A percentile compares a stretch with the other conserved stretches of the same genome.
Conservation (phyloP, 2,113 vertebrate species). For the Uria aalge region DNA sequence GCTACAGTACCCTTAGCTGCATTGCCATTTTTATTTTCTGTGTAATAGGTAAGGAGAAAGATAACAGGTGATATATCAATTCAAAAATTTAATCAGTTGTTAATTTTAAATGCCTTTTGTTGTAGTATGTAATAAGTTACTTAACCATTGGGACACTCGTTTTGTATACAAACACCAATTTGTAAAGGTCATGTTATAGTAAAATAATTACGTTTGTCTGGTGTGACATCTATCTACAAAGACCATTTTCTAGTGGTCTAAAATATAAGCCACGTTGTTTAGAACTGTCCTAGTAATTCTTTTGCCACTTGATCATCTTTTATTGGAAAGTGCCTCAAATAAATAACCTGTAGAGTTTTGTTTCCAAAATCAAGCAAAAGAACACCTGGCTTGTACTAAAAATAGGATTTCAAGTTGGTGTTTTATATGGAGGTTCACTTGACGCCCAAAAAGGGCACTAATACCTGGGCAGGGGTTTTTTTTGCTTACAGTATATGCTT, state of each 20-base stretch:
- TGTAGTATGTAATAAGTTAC: not conserved
- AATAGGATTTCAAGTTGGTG: not conserved
- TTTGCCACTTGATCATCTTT: not conserved
- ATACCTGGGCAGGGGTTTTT: not conserved
- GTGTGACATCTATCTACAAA: not conserved
- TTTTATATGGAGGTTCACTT: not conserved
- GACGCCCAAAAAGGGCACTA: not conserved
- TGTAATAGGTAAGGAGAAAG: not conserved
- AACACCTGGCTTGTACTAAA: not conserved
- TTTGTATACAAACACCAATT: not conserved
- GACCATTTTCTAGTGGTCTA: not conserved
- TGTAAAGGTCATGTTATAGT: not conserved
- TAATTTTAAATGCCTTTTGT: not conserved
- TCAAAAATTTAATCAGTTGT: not conserved
- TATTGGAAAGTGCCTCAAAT: not conserved
- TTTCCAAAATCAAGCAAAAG: not conserved
- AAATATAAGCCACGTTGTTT: not conserved
- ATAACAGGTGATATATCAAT: not conserved
- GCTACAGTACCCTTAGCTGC: not conserved
- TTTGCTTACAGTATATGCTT: not conserved
- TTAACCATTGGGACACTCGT: not conserved
- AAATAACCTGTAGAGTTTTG: not conserved
- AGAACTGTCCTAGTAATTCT: not conserved
- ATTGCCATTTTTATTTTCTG: slow-evolving; percentile 16
- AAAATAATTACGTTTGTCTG: not conserved